Evolutionary conservation across 2,797 vertebrate genomes (phyloP), one percentile per base, ranked within the genome.

Genomic region (Xenentodon cancila): DNA sequence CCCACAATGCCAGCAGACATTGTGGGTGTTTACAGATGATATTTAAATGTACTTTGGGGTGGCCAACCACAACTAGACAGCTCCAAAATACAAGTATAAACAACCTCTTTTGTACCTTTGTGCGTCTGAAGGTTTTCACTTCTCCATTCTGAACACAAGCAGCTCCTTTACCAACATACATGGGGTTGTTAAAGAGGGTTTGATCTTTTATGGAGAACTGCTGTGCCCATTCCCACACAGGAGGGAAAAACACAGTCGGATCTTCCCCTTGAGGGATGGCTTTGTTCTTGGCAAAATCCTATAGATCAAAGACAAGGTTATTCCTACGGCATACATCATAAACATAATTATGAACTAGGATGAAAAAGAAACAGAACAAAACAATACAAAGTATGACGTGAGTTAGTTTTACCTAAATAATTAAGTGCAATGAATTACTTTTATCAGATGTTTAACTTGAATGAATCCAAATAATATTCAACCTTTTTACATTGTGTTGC

Each of bases 151-250:
- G 95, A 27, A 96, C 77, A 32, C 91, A 92, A 0, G 95, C 92
- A 0, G 88, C 79, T 17, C 94, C 95, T 93, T 97, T 98, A 7
- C 97, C 97, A 0, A 99, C 69, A 7, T 96, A 99, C 86, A 96
- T 89, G 1, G 97, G 97, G 84, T 97, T 99, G 89, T 97, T 97
- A 76, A 99, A 99, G 27, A 99, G 95, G 50, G 96, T 89, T 70
- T 95, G 91, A 67, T 98, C 97, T 89, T 93, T 94, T 8, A 78
- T 76, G 4, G 94, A 90, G 68, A 95, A 97, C 91, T 99, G 97
- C 20, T 97, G 95, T 2, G 96, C 96, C 97, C 97, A 99, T 80
- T 98, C 95, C 97, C 97, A 99, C 37, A 98, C 97, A 0, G 95
- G 94, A n/a, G 97, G 97, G 84, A 99, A 97, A 52, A 58, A 92